Base-by-base conservation (phyloP, 1,140 invertebrate species). In the Papilio polytes region DNA sequence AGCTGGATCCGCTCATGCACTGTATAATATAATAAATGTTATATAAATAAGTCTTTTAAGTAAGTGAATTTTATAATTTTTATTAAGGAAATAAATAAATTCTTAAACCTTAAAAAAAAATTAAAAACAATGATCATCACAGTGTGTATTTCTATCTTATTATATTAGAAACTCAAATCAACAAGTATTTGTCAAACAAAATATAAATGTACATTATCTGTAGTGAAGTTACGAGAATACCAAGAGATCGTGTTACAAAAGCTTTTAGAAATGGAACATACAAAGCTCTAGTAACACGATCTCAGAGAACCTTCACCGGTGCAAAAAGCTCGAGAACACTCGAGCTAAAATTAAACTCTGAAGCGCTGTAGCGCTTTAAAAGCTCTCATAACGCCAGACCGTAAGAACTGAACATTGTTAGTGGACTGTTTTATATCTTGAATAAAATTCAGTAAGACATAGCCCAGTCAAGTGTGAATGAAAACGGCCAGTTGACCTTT, bases 311-410 rank as follows among this genome's bases (percentile, higher is more conserved):
- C 77, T 63, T 78, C 46, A 12, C 77, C 59, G 36, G 20, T 78
- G 44, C 36, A 66, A 59, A 78, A 78, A 78, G 76, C 63, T 78
- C 41, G 41, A 78, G 77, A 78, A 46, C 36, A 66, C 77, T 78
- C 36, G 36, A 78, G 77, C 36, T 78, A 78, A 78, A 78, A 78
- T 66, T 78, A 78, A 48, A 78, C 31, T 53, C 18, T 44, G 36
- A 66, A 63, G 36, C 76, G 22, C 36, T 31, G 77, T 59, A 59
- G 36, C 26, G 15, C 46, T 41, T 78, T 66, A 20, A 78, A 59
- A 78, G 77, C 18, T 31, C 26, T 70, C 13, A 70, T 15, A 70
- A 70, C 3, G 4, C 4, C 63, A 9, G 9, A 20, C 15, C 3
- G 3, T 31, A 70, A 70, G 26, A 15, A 66, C 20, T 63, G 56